Evolutionary conservation across 2,888 invertebrate genomes (phyloP).

Genomic region (Cephus nigrinus): DNA sequence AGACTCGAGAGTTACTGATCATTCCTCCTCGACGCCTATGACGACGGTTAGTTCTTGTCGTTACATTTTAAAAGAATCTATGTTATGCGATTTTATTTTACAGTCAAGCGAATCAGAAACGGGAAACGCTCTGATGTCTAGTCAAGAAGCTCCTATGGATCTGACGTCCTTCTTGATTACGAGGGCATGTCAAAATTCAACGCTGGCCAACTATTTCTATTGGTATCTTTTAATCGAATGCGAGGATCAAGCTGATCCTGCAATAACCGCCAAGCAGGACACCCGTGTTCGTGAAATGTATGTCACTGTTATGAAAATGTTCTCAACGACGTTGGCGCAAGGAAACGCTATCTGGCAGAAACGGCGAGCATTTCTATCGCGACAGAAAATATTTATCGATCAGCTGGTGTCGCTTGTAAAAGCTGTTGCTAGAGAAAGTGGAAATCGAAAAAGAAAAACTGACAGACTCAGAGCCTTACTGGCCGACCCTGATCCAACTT

Average conservation of each 20-base stretch:
- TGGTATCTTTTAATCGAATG: constrained; percentile 97
- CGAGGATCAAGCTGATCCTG: constrained; percentile 81
- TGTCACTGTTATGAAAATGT: constrained; percentile 87
- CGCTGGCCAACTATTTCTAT: constrained; percentile 95
- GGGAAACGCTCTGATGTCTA: constrained; percentile 40
- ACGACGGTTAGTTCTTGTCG: constrained; percentile 33
- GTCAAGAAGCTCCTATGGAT: constrained; percentile 68
- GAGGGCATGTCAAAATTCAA: constrained; percentile 88
- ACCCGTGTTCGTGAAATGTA: constrained; percentile 85
- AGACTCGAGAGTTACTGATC: constrained; percentile 45
- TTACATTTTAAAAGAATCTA: neutral
- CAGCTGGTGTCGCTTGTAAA: constrained; percentile 90
- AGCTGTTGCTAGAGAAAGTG: constrained; percentile 88
- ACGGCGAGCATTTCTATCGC: constrained; percentile 79
- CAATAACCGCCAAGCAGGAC: constrained; percentile 76
- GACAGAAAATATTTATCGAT: constrained; percentile 92
- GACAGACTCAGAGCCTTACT: constrained; percentile 88
- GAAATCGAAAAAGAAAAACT: constrained; percentile 91
- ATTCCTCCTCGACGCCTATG: constrained; percentile 48
- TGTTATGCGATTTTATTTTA: constrained; percentile 16
- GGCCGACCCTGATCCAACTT: constrained; percentile 80
- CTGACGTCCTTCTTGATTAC: constrained; percentile 91
- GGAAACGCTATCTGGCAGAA: constrained; percentile 80
- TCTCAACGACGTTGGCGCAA: constrained; percentile 78
- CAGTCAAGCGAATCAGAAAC: constrained; percentile 56